Base-by-base conservation (phyloP, 2,113 vertebrate species). In the Thymallus thymallus region DNA sequence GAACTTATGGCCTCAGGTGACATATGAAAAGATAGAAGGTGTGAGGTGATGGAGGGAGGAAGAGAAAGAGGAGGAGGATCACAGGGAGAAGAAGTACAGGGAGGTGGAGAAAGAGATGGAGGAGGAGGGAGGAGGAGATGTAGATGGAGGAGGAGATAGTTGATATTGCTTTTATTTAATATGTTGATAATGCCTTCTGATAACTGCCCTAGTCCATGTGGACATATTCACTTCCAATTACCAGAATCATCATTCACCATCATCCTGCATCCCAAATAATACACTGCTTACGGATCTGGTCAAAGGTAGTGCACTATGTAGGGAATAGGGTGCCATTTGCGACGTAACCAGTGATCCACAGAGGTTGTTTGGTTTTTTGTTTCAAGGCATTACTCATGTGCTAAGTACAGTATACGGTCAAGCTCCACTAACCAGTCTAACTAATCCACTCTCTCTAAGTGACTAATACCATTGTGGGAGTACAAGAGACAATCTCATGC, bases 141-240 rank as follows among this genome's bases (percentile, higher is more conserved):
- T 4, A 26, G 26, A 26, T 26, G 51, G 18, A 6, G 56, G 56
- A 5, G 56, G 56, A n/a, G 18, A 18, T 7, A 22, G 56, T 58
- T 18, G 56, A 58, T 58, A 58, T 58, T 58, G 56, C 56, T 58
- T 58, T 58, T 58, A n/a, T 58, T 58, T 58, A 18, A 58, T 26
- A 26, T 58, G 56, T 26, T 26, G 26, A 26, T 2, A 26, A 26
- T 26, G 26, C 26, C 56, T 58, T 58, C 22, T 58, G 22, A 58
- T 58, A n/a, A 58, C 18, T 5, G 56, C 56, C 56, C 56, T 58
- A n/a, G 55, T 56, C 55, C 55, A 56, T 20, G n/a, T 14, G n/a
- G n/a, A 56, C 14, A 14, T 18, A 56, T 58, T 58, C 56, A 58
- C 18, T n/a, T 1, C 6, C 20, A 2, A 58, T 58, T 58, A 22